Conservation (phyloP, 2,113 vertebrate genomes). For the Rhineura floridana region DNA sequence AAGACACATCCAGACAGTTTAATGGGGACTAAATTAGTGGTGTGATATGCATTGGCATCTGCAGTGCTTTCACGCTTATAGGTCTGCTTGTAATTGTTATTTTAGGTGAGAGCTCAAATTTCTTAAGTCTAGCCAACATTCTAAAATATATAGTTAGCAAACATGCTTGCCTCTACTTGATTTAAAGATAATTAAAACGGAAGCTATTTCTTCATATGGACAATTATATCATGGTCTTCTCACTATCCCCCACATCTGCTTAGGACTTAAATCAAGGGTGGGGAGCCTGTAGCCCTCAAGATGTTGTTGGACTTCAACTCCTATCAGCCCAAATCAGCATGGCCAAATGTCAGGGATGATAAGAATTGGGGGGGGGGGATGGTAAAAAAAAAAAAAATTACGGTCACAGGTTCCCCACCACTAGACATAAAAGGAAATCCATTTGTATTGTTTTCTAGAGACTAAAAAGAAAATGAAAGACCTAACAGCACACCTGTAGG, state of each 20-base stretch:
- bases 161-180: neutral
- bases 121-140: neutral
- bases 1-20: neutral
- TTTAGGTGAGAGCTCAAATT: neutral
- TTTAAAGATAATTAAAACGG: neutral
- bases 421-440: neutral
- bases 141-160: neutral
- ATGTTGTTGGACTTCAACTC: too few relatives aligned
- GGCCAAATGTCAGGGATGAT: too few relatives aligned
- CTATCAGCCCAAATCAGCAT: too few relatives aligned
- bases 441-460: neutral
- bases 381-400: neutral
- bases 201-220: neutral
- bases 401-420: too few relatives aligned
- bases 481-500: conserved; percentile 65
- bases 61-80: too few relatives aligned
- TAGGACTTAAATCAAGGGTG: neutral
- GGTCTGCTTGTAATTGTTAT: neutral
- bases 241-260: too few relatives aligned
- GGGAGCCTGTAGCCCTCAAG: too few relatives aligned
- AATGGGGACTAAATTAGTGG: neutral
- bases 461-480: neutral
- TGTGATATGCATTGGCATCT: neutral
- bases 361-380: too few relatives aligned
- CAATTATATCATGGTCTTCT: neutral